These are phyloP conservation scores for Belgica antarctica DNA, from an alignment of 2,888 invertebrate species.

Conservation along the genomic window DNA sequence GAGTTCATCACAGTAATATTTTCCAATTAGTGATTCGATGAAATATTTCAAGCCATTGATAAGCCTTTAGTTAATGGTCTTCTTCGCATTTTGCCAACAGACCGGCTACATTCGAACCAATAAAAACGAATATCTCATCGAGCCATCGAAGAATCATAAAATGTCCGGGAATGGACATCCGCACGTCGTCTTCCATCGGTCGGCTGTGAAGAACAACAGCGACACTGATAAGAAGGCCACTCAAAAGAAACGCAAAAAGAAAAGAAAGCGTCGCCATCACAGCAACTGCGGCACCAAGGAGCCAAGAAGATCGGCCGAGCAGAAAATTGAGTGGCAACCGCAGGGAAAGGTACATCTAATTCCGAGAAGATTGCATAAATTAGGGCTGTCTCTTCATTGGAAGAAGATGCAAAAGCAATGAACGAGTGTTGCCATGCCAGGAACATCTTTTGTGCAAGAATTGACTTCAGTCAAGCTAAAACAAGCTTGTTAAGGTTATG, in stretches of 20 bases:
- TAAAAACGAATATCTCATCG: conserved; percentile 69
- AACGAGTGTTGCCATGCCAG: too few species aligned
- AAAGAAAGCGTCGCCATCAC: conserved; percentile 53
- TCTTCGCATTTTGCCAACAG: conserved; percentile 55
- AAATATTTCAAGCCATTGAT: background rate
- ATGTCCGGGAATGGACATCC: conserved; percentile 57
- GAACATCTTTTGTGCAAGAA: too few species aligned
- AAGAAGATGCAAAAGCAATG: background rate
- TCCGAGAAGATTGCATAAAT: conserved; percentile 20
- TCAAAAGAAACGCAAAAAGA: conserved; percentile 57
- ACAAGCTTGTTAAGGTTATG: too few species aligned
- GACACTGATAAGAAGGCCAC: conserved; percentile 51
- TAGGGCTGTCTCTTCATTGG: too few species aligned
- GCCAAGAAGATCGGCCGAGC: conserved; percentile 57
- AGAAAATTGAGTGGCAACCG: conserved; percentile 63
- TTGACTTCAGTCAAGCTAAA: too few species aligned
- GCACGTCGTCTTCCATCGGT: conserved; percentile 68
- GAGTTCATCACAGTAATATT: conserved; percentile 14
- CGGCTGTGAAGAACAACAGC: conserved; percentile 57
- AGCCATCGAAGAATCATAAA: conserved; percentile 62
- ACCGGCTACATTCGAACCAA: conserved; percentile 67
- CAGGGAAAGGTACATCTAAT: conserved; percentile 54
- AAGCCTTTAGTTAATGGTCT: background rate
- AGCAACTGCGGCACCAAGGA: conserved; percentile 61
- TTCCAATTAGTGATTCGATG: conserved; percentile 21